Conservation (phyloP, 2,113 vertebrate genomes). For the Gulo gulo region DNA sequence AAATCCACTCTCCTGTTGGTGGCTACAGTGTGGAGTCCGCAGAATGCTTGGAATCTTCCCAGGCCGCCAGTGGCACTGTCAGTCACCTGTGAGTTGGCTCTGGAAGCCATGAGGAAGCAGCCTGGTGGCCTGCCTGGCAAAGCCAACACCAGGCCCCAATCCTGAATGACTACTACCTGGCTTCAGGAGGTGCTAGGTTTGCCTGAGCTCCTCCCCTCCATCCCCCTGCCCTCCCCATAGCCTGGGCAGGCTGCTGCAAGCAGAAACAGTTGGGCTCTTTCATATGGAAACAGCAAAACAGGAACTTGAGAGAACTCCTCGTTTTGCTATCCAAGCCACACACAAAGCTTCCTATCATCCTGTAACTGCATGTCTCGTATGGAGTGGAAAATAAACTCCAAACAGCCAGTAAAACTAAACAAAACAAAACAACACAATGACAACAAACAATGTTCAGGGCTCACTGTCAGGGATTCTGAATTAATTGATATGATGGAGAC, state of each 20-base stretch:
- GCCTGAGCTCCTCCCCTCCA: neutral
- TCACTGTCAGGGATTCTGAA: neutral
- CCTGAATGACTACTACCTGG: neutral
- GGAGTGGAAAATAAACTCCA: neutral
- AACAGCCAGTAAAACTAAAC: neutral
- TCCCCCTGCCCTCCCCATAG: neutral
- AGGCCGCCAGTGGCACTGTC: neutral
- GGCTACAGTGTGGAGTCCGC: neutral
- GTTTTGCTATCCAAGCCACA: neutral
- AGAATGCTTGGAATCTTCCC: neutral
- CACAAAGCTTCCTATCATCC: neutral
- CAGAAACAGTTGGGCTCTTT: neutral
- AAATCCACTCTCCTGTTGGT: neutral
- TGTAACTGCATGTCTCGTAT: neutral
- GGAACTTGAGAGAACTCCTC: neutral
- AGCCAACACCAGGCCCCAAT: neutral
- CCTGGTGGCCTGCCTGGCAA: neutral
- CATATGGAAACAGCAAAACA: neutral
- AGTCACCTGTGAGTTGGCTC: neutral
- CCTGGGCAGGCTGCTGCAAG: neutral
- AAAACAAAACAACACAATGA: neutral
- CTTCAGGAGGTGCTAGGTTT: neutral
- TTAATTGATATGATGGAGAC: neutral
- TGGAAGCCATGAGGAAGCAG: neutral
- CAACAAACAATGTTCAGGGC: neutral